Evolutionary conservation across 2,888 invertebrate genomes (phyloP), one percentile per base, ranked within the genome.

Genomic region (Caenorhabditis angaria): DNA sequence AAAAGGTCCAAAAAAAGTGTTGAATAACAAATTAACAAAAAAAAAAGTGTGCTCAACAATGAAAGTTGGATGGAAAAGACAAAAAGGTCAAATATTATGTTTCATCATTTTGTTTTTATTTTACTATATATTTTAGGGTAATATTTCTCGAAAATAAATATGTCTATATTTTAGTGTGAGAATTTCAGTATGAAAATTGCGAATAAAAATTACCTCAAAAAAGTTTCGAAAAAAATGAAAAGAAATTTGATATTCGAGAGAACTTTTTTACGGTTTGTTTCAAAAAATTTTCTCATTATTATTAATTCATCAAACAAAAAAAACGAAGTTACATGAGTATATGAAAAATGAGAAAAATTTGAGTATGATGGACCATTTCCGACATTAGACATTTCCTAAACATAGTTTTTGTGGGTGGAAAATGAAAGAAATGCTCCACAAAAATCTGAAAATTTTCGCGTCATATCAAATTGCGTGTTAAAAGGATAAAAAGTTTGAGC

Each of bases 171-270:
- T n/a, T n/a, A n/a, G n/a, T n/a, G n/a, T n/a, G n/a, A n/a, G n/a
- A n/a, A n/a, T n/a, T n/a, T n/a, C n/a, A n/a, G n/a, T 56, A 18
- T 51, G 56, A n/a, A 50, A 57, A 63, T 63, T 63, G 63, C 59
- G 63, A 63, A 63, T 59, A 32, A 32, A 48, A 59, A 29, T 68
- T 68, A 68, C 63, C 63, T 54, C 62, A 68, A 55, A 63, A 20
- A 54, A 63, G 63, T 50, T 10, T 10, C 12, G 14, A 41, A 41
- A 41, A 41, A 3, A 5, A 41, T 41, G 41, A 41, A 12, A 18
- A 64, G 69, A 70, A 70, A 70, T 65, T 70, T 70, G 69, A 70
- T 70, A 70, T 70, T 56, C 64, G 64, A 70, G 69, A 70, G 69
- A 70, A 41, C 14, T 41, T 41, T 41, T 41, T 41, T 14, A 12